These are phyloP conservation scores for Bursaphelenchus okinawaensis DNA, from an alignment of 2,888 invertebrate species.

Conservation along the genomic window DNA sequence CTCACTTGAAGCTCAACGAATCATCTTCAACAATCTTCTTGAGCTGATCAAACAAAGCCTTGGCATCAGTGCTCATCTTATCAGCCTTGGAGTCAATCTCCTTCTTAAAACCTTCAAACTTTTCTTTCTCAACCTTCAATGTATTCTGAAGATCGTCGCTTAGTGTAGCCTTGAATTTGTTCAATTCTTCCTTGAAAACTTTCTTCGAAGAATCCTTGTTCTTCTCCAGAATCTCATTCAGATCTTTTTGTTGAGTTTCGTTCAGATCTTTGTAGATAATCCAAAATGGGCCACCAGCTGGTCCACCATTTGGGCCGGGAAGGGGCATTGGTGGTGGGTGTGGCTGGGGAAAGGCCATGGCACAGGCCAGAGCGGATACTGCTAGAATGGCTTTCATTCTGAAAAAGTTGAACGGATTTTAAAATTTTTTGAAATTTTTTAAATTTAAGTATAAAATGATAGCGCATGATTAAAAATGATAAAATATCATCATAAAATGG, in stretches of 20 bases:
- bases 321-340: not conserved
- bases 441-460: too few species aligned
- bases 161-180: constrained; percentile 23
- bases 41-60: not conserved
- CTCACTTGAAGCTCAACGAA: not conserved
- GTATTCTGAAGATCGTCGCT: not conserved
- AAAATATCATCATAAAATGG: too few species aligned
- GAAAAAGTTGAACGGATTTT: too few species aligned
- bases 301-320: not conserved
- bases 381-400: not conserved
- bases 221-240: not conserved
- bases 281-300: not conserved
- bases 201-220: not conserved
- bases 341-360: not conserved
- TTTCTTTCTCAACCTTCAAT: not conserved
- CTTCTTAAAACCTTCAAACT: not conserved
- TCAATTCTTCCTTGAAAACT: constrained; percentile 21
- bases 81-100: not conserved
- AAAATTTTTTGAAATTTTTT: too few species aligned
- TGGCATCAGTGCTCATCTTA: not conserved
- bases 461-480: too few species aligned
- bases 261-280: not conserved
- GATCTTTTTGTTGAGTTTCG: not conserved
- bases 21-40: not conserved
- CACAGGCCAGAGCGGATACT: not conserved